phyloP scores from a whole-genome alignment of 2,888 invertebrate genomes.

The Ectobius pallidus region DNA sequence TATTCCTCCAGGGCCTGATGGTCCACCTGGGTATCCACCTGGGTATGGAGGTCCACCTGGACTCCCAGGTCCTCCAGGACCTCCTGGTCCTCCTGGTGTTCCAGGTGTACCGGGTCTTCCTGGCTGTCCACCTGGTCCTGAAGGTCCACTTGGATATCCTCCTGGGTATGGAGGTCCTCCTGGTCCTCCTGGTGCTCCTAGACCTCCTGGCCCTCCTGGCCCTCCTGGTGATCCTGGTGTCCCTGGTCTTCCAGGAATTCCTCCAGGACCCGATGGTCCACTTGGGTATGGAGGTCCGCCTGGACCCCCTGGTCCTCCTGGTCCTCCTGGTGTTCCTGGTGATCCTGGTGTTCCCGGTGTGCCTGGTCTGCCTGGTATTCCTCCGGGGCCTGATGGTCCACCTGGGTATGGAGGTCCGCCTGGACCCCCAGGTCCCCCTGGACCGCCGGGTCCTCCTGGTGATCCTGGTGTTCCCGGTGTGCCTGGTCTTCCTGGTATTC shows the following conservation, averaged over 20 bases:
- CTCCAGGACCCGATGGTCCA: conserved; percentile 41
- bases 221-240: conserved; percentile 41
- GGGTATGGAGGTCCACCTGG: conserved; percentile 48
- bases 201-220: conserved; percentile 41
- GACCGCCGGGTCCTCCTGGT: conserved; percentile 47
- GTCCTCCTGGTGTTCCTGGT: conserved; percentile 43
- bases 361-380: conserved; percentile 46
- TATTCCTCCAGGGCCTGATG: conserved; percentile 24
- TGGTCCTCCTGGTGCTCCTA: conserved; percentile 36
- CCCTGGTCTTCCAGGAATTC: conserved; percentile 52
- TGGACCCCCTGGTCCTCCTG: conserved; percentile 36
- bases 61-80: conserved; percentile 47
- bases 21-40: conserved; percentile 55
- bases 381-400: conserved; percentile 27
- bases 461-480: conserved; percentile 45
- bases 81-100: conserved; percentile 48
- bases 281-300: conserved; percentile 34
- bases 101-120: conserved; percentile 31
- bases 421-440: conserved; percentile 36
- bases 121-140: conserved; percentile 46
- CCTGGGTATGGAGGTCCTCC: conserved; percentile 33
- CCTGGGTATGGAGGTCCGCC: conserved; percentile 29
- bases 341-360: conserved; percentile 46
- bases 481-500: conserved; percentile 47
- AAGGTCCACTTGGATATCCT: conserved; percentile 48